These are phyloP conservation scores for Chlamydotis undulata DNA, from an alignment of 2,113 vertebrate genomes.

Conservation along the genomic window DNA sequence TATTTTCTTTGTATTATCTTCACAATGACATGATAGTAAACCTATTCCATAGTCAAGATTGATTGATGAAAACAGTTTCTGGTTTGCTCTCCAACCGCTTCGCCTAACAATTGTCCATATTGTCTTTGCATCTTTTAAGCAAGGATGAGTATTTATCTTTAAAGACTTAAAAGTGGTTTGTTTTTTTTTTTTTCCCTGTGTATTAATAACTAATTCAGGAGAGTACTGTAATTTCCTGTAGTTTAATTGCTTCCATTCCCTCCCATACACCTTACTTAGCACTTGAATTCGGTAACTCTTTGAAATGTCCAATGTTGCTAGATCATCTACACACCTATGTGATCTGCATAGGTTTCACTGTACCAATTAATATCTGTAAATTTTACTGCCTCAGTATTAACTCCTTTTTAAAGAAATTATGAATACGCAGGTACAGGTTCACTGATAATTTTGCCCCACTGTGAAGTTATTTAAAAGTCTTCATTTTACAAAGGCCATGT, in stretches of 20 bases:
- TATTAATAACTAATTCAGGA: not conserved
- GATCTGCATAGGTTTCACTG: not conserved
- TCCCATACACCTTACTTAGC: not conserved
- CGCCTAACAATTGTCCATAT: not conserved
- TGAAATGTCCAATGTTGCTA: not conserved
- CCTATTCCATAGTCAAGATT: not conserved
- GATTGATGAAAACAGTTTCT: not conserved
- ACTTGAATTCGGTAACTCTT: not conserved
- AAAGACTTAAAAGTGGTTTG: not conserved
- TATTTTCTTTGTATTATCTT: not conserved
- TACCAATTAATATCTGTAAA: not conserved
- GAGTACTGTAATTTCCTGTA: not conserved
- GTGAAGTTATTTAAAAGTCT: not conserved
- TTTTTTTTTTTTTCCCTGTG: not conserved
- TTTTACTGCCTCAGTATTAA: not conserved
- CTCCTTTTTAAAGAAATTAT: not conserved
- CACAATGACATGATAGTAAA: not conserved
- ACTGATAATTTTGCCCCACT: not conserved
- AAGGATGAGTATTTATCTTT: not conserved
- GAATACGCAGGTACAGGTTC: not conserved
- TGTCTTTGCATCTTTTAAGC: not conserved
- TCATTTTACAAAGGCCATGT: not conserved
- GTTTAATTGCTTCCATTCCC: not conserved
- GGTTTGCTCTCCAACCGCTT: not conserved
- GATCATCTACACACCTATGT: not conserved